Conservation (phyloP, 2,113 vertebrate species). For the Microcebus griseorufus region DNA sequence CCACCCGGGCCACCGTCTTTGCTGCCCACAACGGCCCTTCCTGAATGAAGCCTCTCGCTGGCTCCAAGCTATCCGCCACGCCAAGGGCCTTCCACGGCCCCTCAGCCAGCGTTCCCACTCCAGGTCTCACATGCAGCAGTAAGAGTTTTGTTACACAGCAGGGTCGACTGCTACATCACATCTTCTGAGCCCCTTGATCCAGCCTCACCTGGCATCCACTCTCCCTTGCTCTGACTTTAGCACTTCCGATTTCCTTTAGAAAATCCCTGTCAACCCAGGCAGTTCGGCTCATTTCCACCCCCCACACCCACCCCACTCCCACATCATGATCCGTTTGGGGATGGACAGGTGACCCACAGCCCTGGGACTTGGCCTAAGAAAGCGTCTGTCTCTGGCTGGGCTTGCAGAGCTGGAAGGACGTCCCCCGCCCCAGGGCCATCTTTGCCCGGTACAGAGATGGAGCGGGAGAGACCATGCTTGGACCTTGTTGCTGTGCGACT, state of each 20-base stretch:
- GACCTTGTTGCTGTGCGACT: too few species aligned
- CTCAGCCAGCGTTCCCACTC: background rate
- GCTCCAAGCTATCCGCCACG: background rate
- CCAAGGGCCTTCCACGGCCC: background rate
- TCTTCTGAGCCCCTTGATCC: background rate
- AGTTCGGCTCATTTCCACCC: background rate
- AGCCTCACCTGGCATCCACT: background rate
- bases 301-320: too few species aligned
- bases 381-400: background rate
- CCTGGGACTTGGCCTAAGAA: background rate
- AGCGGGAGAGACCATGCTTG: background rate
- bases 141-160: background rate
- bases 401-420: background rate
- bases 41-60: background rate
- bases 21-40: background rate
- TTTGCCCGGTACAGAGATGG: background rate
- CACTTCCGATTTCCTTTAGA: background rate
- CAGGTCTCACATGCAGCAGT: background rate
- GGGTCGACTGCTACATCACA: rapidly evolving
- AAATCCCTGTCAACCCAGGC: background rate
- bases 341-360: background rate
- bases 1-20: background rate
- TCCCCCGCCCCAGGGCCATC: rapidly evolving
- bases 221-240: background rate
- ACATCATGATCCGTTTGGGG: background rate